phyloP scores from a whole-genome alignment of 1,140 invertebrate genomes.

The Acromyrmex heyeri region DNA sequence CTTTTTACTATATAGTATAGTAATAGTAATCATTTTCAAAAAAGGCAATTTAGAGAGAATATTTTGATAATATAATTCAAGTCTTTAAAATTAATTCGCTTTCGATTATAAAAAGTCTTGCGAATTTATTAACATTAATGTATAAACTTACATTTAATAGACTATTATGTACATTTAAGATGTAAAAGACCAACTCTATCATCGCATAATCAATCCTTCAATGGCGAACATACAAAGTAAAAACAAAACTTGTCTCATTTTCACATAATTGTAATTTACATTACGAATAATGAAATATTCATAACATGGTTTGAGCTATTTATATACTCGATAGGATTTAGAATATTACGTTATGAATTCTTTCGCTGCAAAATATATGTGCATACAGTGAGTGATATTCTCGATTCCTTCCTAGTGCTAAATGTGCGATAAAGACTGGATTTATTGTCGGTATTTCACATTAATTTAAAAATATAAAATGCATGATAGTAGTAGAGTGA shows the following conservation, averaged over 20 bases:
- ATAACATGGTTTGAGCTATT: slow-evolving; percentile 6
- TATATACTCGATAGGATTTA: slow-evolving; percentile 20
- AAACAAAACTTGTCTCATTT: background rate
- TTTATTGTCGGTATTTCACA: slow-evolving; percentile 18
- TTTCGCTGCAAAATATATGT: slow-evolving; percentile 44
- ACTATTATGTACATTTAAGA: slow-evolving; percentile 10
- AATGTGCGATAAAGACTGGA: slow-evolving; percentile 38
- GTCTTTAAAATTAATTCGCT: slow-evolving; percentile 12
- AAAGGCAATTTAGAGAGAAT: background rate
- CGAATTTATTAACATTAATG: background rate
- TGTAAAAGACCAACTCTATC: slow-evolving; percentile 1
- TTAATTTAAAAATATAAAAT: slow-evolving; percentile 27
- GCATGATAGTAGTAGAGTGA: slow-evolving; percentile 8
- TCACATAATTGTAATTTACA: slow-evolving; percentile 24
- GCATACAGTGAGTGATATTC: slow-evolving; percentile 4
- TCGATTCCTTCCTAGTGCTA: slow-evolving; percentile 7
- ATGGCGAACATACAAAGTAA: background rate
- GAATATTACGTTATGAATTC: slow-evolving; percentile 19
- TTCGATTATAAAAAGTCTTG: slow-evolving; percentile 13
- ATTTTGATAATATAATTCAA: slow-evolving; percentile 11
- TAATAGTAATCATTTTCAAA: slow-evolving; percentile 5
- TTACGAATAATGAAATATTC: slow-evolving; percentile 23
- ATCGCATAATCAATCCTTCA: background rate
- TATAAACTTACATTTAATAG: slow-evolving; percentile 11
- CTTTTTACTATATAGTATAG: background rate